Percentiles rank a stretch among this genome's conserved stretches.
Conservation (phyloP, 2,797 vertebrate species). For the Neosilurus hyrtlii region DNA sequence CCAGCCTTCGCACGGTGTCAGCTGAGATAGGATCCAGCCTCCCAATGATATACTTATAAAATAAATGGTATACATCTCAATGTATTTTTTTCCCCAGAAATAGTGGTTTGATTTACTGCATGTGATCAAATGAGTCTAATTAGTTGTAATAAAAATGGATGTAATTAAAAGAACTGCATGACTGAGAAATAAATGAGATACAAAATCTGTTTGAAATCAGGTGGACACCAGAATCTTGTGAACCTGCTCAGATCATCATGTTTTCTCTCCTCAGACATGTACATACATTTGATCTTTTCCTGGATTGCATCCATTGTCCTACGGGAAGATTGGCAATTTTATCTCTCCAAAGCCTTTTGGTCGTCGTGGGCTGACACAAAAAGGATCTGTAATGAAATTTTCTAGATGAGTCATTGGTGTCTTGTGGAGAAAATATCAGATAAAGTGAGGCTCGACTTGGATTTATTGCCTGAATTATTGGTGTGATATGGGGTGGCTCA, state of each 20-base stretch:
- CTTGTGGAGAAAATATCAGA: slow-evolving; percentile 17
- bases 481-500: neutral
- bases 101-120: neutral
- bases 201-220: neutral
- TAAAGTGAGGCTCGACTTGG: neutral
- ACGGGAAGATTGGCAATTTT: slow-evolving; percentile 5
- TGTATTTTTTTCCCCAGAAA: neutral
- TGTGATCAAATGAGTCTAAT: neutral
- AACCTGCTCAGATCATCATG: slow-evolving; percentile 9
- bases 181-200: neutral
- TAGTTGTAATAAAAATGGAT: neutral
- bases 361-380: slow-evolving; percentile 1
- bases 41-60: neutral
- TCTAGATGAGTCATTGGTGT: slow-evolving; percentile 36
- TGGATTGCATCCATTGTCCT: slow-evolving; percentile 5
- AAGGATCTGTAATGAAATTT: slow-evolving; percentile 32
- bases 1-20: too few species aligned
- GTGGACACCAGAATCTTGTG: neutral
- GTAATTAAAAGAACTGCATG: neutral
- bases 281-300: neutral
- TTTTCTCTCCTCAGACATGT: neutral
- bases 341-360: neutral
- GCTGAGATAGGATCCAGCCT: too few species aligned
- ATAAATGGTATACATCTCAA: neutral
- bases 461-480: slow-evolving; percentile 11